Evolutionary conservation across 2,888 invertebrate genomes (phyloP).

Genomic region (Cantharis rufa): DNA sequence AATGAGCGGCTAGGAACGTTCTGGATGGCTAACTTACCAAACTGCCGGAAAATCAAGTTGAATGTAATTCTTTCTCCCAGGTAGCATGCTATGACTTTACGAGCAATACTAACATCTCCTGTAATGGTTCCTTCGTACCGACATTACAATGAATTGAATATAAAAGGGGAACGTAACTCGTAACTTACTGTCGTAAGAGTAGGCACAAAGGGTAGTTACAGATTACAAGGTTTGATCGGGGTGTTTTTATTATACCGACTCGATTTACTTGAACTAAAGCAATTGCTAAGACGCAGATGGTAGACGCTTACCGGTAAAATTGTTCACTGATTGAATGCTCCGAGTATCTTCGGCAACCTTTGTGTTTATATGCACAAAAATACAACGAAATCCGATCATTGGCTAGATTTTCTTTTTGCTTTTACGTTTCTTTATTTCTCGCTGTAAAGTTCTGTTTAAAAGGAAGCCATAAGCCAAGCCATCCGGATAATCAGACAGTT

Average conservation of each 20-base stretch:
- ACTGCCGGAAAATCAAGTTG: conserved; percentile 33
- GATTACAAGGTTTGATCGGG: conserved; percentile 36
- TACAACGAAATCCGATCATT: conserved; percentile 21
- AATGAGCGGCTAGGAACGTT: conserved; percentile 31
- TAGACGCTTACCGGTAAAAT: conserved; percentile 22
- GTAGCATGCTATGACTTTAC: conserved; percentile 31
- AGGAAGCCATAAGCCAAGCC: conserved; percentile 24
- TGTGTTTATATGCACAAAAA: conserved; percentile 27
- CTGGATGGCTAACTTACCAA: conserved; percentile 27
- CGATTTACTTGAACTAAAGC: conserved; percentile 27
- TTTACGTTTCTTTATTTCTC: conserved; percentile 22
- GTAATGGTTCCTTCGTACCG: conserved; percentile 29
- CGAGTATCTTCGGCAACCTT: conserved; percentile 24
- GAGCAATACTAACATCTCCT: conserved; percentile 24
- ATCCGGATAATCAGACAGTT: conserved; percentile 28
- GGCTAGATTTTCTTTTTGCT: conserved; percentile 15
- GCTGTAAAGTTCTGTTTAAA: conserved; percentile 20
- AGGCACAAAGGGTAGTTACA: conserved; percentile 39
- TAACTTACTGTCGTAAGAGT: conserved; percentile 27
- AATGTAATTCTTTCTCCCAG: conserved; percentile 31
- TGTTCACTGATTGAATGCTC: conserved; percentile 28
- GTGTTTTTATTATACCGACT: conserved; percentile 34
- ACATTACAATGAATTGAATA: conserved; percentile 31
- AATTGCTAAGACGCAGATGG: conserved; percentile 31
- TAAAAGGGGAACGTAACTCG: conserved; percentile 31